Evolutionary conservation across 2,888 invertebrate genomes (phyloP).

Genomic region (Caenorhabditis afra): DNA sequence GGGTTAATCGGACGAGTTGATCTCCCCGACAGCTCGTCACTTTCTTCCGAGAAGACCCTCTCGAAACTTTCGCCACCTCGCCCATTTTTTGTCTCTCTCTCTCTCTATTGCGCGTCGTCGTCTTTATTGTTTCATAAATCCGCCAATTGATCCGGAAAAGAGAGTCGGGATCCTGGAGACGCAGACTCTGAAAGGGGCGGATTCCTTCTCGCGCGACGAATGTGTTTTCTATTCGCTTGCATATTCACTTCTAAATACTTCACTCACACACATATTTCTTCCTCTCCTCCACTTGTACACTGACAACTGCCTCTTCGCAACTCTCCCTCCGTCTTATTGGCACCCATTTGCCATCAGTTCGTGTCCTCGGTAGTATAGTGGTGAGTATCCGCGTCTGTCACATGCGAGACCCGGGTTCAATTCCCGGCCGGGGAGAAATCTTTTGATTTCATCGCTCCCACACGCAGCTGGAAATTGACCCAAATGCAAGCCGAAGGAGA

Average conservation of each 20-base stretch:
- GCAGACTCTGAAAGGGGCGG: slow-evolving; percentile 17
- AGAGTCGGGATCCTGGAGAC: slow-evolving; percentile 19
- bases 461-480: slow-evolving; percentile 38
- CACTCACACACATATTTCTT: slow-evolving; percentile 12
- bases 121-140: slow-evolving; percentile 53
- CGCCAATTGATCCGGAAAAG: slow-evolving; percentile 38
- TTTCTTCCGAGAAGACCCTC: slow-evolving; percentile 25
- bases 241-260: slow-evolving; percentile 25
- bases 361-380: slow-evolving; percentile 68
- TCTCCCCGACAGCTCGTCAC: slow-evolving; percentile 37
- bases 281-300: no score
- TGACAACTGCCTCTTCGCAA: not conserved
- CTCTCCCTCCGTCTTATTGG: not conserved
- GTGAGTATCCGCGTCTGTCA: slow-evolving; percentile 72
- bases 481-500: slow-evolving; percentile 13
- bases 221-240: slow-evolving; percentile 23
- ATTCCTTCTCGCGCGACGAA: slow-evolving; percentile 19
- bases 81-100: slow-evolving; percentile 25
- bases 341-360: not conserved
- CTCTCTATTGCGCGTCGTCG: slow-evolving; percentile 25
- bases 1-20: slow-evolving; percentile 21
- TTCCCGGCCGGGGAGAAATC: slow-evolving; percentile 69
- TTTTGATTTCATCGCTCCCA: not conserved
- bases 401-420: slow-evolving; percentile 71
- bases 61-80: slow-evolving; percentile 24